Evolutionary conservation across 2,797 vertebrate species (phyloP), one percentile per base, ranked within the genome.

Genomic region (Fundulus diaphanus): DNA sequence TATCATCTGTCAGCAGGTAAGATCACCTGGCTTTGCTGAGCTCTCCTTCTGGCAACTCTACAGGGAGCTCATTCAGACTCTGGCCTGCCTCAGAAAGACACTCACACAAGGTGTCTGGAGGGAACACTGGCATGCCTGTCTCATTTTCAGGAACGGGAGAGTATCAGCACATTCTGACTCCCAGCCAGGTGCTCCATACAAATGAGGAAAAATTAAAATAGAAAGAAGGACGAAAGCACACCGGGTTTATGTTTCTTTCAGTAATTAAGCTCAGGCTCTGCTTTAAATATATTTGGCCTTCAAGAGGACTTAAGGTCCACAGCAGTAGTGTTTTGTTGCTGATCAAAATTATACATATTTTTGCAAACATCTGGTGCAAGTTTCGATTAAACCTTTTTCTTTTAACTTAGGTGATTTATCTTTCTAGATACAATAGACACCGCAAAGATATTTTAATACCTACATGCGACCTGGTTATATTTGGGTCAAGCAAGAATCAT

Each of bases 1-100:
- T 88, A 91, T 94, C 91, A 89, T 91, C 92, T 92, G 92, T 88
- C 86, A 74, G 87, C 90, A 92, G 90, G 89, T 93, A 87, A 91
- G 90, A 93, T 93, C 88, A 92, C 90, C 93, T 90, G 88, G 88
- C 88, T 87, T 84, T 11, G 61, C 83, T 42, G 84, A 85, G 89
- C 86, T 86, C 82, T 86, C 90, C 88, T 86, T 90, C 88, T 88
- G 84, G 85, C 84, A 82, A 77, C 85, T 91, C 89, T 86, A 91
- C 89, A 90, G 90, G 90, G 93, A 92, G 71, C 85, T 87, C 87
- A 90, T 92, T 93, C 81, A 91, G 86, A 81, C 85, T 61, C 81
- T 40, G n/a, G 56, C 72, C 80, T 54, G 71, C 68, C 79, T 85
- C 27, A 9, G 76, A 87, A 56, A 88, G 85, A 84, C 82, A 70